These are phyloP conservation scores for Agrochola lychnidis DNA, from an alignment of 2,888 invertebrate genomes.

Conservation along the genomic window DNA sequence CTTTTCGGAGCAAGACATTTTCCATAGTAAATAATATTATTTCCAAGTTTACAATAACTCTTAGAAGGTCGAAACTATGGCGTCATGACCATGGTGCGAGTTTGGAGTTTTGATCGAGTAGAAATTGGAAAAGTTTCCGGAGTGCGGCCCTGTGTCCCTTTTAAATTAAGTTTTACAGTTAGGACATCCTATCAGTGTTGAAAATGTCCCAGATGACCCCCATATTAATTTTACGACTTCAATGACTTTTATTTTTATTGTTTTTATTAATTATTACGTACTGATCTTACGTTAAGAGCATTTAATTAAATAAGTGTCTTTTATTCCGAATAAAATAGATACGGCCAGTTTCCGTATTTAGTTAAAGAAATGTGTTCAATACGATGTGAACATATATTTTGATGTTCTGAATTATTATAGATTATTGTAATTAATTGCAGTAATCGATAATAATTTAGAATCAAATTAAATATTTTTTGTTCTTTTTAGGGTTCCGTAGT, in stretches of 20 bases:
- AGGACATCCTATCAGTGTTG: conserved; percentile 16
- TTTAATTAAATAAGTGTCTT: background rate
- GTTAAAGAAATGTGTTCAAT: too few relatives aligned
- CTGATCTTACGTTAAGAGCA: too few relatives aligned
- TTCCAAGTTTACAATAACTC: conserved; percentile 12
- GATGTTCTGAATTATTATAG: too few relatives aligned
- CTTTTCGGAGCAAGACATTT: background rate
- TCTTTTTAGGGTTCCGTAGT: too few relatives aligned
- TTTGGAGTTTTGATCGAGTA: conserved; percentile 40
- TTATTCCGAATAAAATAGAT: too few relatives aligned
- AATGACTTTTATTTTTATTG: too few relatives aligned
- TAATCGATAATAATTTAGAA: too few relatives aligned
- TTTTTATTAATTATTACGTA: too few relatives aligned
- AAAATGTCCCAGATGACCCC: conserved; percentile 30
- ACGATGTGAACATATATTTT: too few relatives aligned
- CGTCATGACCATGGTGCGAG: conserved; percentile 14
- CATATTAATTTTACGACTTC: too few relatives aligned
- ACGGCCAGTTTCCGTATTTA: background rate
- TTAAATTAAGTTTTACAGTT: conserved; percentile 41
- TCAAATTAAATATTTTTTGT: too few relatives aligned
- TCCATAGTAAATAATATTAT: conserved; percentile 11
- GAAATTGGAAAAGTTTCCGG: conserved; percentile 57
- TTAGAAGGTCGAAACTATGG: background rate
- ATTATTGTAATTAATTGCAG: too few relatives aligned
- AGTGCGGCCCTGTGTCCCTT: conserved; percentile 17